Evolutionary conservation across 1,140 invertebrate genomes (phyloP).

Genomic region (Drosophila elegans): DNA sequence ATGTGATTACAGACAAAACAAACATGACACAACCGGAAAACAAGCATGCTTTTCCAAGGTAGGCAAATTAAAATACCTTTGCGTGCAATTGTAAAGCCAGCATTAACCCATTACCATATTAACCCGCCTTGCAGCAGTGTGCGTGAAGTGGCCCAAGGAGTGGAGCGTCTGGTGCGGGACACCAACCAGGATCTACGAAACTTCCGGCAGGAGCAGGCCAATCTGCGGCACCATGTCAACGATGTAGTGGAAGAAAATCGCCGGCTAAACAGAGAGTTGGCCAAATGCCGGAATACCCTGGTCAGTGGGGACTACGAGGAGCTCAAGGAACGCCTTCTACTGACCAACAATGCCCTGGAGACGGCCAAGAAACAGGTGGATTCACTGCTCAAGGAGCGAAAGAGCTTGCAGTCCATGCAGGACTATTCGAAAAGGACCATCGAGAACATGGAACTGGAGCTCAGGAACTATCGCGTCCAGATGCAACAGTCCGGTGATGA

Average conservation of each 20-base stretch:
- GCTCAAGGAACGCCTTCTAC: constrained; percentile 30
- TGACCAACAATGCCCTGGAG: constrained; percentile 55
- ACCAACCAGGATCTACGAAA: constrained; percentile 56
- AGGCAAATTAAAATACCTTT: background rate
- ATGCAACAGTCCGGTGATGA: constrained; percentile 30
- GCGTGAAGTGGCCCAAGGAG: constrained; percentile 35
- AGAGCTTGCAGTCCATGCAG: constrained; percentile 35
- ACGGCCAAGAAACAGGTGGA: constrained; percentile 61
- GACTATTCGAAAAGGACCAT: constrained; percentile 62
- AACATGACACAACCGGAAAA: constrained; percentile 57
- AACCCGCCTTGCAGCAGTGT: constrained; percentile 6
- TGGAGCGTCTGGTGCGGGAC: constrained; percentile 48
- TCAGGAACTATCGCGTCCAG: constrained; percentile 62
- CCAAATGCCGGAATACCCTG: constrained; percentile 15
- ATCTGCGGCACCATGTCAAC: constrained; percentile 35
- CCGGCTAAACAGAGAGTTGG: constrained; percentile 29
- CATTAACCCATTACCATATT: background rate
- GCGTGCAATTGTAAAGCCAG: too few relatives aligned
- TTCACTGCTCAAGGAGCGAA: constrained; percentile 52
- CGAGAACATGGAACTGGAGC: constrained; percentile 64
- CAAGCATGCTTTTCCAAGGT: constrained; percentile 36
- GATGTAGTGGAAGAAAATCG: constrained; percentile 60
- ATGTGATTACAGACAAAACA: background rate
- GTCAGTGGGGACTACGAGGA: constrained; percentile 13
- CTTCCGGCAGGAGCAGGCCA: constrained; percentile 43